Percentiles rank a stretch among this genome's conserved stretches.
Evolutionary conservation across 1,140 invertebrate genomes (phyloP).

Genomic region (Laodelphax striatellus): DNA sequence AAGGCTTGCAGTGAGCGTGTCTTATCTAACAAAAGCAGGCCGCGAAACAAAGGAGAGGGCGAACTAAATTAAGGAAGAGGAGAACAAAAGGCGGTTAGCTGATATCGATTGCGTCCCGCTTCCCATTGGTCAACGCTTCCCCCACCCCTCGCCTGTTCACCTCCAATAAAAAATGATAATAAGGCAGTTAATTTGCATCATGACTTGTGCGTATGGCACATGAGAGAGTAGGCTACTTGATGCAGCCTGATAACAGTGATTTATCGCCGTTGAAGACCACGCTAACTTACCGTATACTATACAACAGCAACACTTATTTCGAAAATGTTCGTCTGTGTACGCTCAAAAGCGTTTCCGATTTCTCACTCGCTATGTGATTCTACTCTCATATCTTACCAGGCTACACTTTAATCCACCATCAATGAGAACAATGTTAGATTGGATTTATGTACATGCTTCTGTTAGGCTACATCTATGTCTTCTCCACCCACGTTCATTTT

Average conservation of each 20-base stretch:
- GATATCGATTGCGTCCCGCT: not conserved
- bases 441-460: too few species aligned
- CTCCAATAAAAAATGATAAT: slow-evolving; percentile 1
- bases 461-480: too few species aligned
- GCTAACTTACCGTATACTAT: not conserved
- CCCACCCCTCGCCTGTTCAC: not conserved
- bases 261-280: not conserved
- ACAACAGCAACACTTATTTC: too few species aligned
- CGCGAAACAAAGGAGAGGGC: not conserved
- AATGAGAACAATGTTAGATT: too few species aligned
- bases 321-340: too few species aligned
- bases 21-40: too few species aligned
- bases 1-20: too few species aligned
- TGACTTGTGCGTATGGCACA: not conserved
- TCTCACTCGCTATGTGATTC: too few species aligned
- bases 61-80: not conserved
- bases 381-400: too few species aligned
- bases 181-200: slow-evolving; percentile 1
- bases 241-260: not conserved
- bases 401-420: too few species aligned
- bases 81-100: not conserved
- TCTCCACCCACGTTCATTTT: too few species aligned
- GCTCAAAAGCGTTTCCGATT: too few species aligned
- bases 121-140: not conserved
- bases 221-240: not conserved